Base-by-base conservation (phyloP, 2,113 vertebrate genomes). In the Craseonycteris thonglongyai region DNA sequence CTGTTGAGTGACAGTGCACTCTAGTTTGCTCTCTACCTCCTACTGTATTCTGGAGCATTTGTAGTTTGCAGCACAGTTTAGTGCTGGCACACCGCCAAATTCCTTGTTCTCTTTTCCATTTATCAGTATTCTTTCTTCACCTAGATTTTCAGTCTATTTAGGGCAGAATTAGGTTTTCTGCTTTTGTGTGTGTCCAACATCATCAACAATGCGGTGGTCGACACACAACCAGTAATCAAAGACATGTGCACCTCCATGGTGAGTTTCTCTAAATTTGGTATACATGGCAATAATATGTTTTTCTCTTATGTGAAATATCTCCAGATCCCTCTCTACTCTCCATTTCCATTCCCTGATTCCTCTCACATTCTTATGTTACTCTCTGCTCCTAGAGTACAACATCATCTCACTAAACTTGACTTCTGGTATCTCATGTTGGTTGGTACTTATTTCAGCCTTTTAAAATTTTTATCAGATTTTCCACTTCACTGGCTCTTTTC, bases 161-260 rank as follows among this genome's bases (percentile, higher is more conserved):
- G 5, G 49, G 11, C 14, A 56, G 30, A 42, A 63, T 13, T 14
- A 26, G 5, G 24, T 63, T 42, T 96, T 78, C 86, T 90, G 26
- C 35, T 61, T 63, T 18, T 24, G 9, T 22, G 33, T 74, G 18
- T 45, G 8, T 47, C 56, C 3, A 7, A 2, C 6, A 3, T 51
- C 7, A 5, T 12, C 38, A 51, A 12, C 26, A 40, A 19, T 12
- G 3, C 21, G 28, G 12, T 4, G 6, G 5, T 5, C 6, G 40
- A n/a, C 24, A 51, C 19, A 35, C 18, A 40, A 19, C 16, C 33
- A 40, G n/a, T 40, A 30, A 2, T 49, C 45, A 38, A 35, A 82
- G 28, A 35, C 16, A 6, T 0, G 4, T 0, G 1, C 4, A 8
- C 16, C 4, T 40, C 65, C 28, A 22, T 19, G 9, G 28, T 81